Evolutionary conservation across 1,140 invertebrate genomes (phyloP), one percentile per base, ranked within the genome.

Genomic region (Drosophila nikananu): DNA sequence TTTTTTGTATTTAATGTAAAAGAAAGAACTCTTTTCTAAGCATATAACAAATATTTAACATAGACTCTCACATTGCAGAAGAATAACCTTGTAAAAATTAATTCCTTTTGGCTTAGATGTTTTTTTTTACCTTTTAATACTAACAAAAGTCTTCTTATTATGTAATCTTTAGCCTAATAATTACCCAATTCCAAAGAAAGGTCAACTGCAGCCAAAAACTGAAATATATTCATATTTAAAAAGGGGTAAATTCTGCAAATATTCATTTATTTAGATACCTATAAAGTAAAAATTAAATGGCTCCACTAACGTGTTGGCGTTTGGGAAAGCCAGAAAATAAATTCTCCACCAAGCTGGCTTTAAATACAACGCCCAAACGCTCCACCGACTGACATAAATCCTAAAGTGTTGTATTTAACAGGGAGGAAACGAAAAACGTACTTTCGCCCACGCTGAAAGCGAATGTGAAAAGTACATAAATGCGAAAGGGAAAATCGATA

Each of bases 401-500:
- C 54, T 23, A 25, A 13, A 17, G 19, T 39, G 39, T 42, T 32
- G 27, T 39, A 55, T 73, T 81, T 41, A 78, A 66, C 67, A 63
- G 51, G 41, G 52, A 54, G 63, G 23, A 63, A 52, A 15, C 32
- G 32, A 23, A 51, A 46, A 51, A 58, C 35, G 48, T 58, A 52
- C 54, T 35, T 35, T 44, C 70, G 73, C 65, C 79, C 44, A 80
- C 79, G 64, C 51, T 64, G 42, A 72, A 58, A 68, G 67, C 51
- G 35, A 70, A 39, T 57, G 65, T 72, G 68, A 61, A 73, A 73
- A 51, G 30, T 44, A 51, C 37, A 60, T 48, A 39, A 60, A 51
- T 73, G 70, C 67, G 52, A 70, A 71, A 67, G 72, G 73, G 68
- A 87, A 87, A 87, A 87, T 87, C 84, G 48, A 87, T 87, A 89